phyloP scores from a whole-genome alignment of 2,113 vertebrate genomes.

The Crotalus helleri region DNA sequence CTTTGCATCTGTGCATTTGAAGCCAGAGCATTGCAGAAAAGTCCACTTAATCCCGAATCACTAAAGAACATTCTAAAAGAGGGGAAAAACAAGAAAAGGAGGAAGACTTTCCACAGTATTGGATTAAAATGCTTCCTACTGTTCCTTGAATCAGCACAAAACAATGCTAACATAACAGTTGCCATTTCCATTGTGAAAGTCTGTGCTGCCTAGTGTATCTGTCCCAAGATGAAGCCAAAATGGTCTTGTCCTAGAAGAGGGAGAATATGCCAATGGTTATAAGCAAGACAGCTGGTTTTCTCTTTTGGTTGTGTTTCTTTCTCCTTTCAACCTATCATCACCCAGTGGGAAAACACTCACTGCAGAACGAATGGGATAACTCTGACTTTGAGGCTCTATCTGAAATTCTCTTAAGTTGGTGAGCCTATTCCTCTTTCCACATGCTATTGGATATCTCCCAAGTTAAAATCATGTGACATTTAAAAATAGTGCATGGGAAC shows the following conservation, averaged over 20 bases:
- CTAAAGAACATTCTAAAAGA: neutral
- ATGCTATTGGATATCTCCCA: neutral
- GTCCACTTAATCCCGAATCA: neutral
- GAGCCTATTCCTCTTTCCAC: neutral
- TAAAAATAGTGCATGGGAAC: neutral
- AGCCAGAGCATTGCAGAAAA: neutral
- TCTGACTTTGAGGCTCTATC: neutral
- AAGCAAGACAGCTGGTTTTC: neutral
- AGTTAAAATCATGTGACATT: neutral
- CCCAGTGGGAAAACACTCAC: neutral
- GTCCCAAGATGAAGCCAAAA: neutral
- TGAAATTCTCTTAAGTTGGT: neutral
- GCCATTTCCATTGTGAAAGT: neutral
- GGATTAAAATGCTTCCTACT: neutral
- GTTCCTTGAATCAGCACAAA: neutral
- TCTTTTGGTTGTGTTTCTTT: neutral
- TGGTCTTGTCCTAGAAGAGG: neutral
- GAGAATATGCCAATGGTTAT: neutral
- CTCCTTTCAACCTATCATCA: neutral
- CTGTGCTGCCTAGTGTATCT: neutral
- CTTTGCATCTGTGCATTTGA: constrained; percentile 13
- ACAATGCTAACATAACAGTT: neutral
- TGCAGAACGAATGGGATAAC: neutral
- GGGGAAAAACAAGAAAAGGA: neutral
- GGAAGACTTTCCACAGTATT: neutral